Base-by-base conservation (phyloP, 2,888 invertebrate genomes). In the Eilema caniola region DNA sequence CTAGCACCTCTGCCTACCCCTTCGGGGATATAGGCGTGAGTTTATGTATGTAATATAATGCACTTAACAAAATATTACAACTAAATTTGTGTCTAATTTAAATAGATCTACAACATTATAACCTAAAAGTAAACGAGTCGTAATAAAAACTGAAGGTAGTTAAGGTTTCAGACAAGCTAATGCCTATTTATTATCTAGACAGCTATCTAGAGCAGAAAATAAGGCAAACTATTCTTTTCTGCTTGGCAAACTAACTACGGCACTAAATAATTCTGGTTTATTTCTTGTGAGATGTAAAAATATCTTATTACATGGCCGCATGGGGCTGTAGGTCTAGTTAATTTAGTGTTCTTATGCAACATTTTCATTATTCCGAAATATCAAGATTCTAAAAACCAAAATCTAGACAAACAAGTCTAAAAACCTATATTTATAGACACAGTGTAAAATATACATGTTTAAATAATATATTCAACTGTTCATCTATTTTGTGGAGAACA, bases 151-250 rank as follows among this genome's bases (percentile, higher is more conserved):
- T 63, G 20, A 67, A 33, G 37, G 31, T 33, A 66, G 37, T 59
- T 16, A 62, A 61, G 61, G 65, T 57, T 66, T 67, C 63, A 63
- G 57, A 33, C 66, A 76, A 78, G 76, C 74, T 85, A 85, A 86
- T 85, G 75, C 71, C 77, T 79, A 78, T 85, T 85, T 83, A 85
- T 66, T 68, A 76, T 75, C 66, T 72, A 70, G 65, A 70, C 66
- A 72, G 72, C 75, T 72, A 70, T 66, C 77, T 79, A 72, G 63
- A 69, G 66, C 67, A 71, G 76, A 69, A 75, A 77, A 77, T 75
- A 78, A 72, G 72, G 72, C 63, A 37, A 47, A 65, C 68, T 73
- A 76, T 76, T 71, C 63, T 79, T 74, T 60, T 59, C 67, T 25
- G 62, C 65, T 37, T 28, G 33, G 14, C 31, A 56, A 57, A 67